phyloP scores from a whole-genome alignment of 2,113 vertebrate genomes.

The Saguinus imperator region DNA sequence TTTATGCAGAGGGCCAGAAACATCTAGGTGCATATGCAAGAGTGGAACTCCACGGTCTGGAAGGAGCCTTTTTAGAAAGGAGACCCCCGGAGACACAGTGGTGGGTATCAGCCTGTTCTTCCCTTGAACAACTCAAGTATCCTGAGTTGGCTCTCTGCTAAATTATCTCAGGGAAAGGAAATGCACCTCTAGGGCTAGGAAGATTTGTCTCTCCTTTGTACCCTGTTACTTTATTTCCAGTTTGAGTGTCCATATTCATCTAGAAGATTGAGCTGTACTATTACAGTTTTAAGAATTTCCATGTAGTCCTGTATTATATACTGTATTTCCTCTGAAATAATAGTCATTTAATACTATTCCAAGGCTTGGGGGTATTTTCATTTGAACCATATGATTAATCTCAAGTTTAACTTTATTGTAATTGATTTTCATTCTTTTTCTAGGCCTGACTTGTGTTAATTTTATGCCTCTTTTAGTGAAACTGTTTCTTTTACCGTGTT shows the following conservation, averaged over 20 bases:
- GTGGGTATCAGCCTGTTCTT: background rate
- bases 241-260: background rate
- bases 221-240: background rate
- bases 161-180: background rate
- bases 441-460: background rate
- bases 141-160: background rate
- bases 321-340: background rate
- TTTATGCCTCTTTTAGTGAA: background rate
- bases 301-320: background rate
- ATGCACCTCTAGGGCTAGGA: background rate
- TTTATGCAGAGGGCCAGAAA: background rate
- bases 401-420: conserved; percentile 41
- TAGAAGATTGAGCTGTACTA: background rate
- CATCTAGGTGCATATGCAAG: background rate
- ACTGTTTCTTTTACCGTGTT: conserved; percentile 6
- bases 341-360: background rate
- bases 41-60: background rate
- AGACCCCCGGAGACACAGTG: background rate
- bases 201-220: background rate
- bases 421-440: conserved; percentile 31
- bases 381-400: conserved; percentile 36
- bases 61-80: background rate
- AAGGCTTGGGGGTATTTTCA: background rate
- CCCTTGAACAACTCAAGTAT: background rate
- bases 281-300: background rate